Base-by-base conservation (phyloP, 2,888 invertebrate genomes). In the Petrophora chlorosata region DNA sequence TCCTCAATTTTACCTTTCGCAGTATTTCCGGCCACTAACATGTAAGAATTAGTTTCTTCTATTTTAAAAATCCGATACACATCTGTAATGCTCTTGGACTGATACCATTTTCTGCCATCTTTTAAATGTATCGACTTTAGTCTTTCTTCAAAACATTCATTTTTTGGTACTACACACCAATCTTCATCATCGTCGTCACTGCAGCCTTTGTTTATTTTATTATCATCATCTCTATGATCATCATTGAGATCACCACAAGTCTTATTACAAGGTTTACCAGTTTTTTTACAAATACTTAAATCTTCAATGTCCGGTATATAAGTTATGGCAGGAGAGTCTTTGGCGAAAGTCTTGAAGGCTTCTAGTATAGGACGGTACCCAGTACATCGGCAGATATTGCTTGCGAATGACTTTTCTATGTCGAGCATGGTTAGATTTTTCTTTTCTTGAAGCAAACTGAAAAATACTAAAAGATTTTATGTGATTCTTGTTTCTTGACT, bases 381-480 rank as follows among this genome's bases (percentile, higher is more conserved):
- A 0, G 95, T 95, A 70, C 95, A 95, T 25, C 95, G 91, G 59
- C 95, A 95, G 19, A 95, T 92, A 60, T 95, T 95, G 32, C 95
- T 92, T 1, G 93, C 95, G 55, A 95, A 94, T 0, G 93, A 91
- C 59, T 94, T 92, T 70, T 95, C 95, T 13, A 95, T 89, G 60
- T 94, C 92, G 22, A 92, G 82, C 91, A 92, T 92, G 3, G 92
- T 92, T 22, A 93, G 63, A 5, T 84, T 73, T 53, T 68, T 69
- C 5, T 64, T 69, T 4, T 56, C 61, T 53, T 79, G 61, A 2
- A 75, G 55, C 10, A 82, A 57, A 48, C 83, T 84, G 62, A 25
- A 69, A 73, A 42, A n/a, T n/a, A n/a, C n/a, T n/a, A n/a, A n/a
- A n/a, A n/a, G n/a, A n/a, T n/a, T n/a, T n/a, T n/a, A n/a, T n/a